Evolutionary conservation across 2,113 vertebrate genomes (phyloP).

Genomic region (Oryzias celebensis): DNA sequence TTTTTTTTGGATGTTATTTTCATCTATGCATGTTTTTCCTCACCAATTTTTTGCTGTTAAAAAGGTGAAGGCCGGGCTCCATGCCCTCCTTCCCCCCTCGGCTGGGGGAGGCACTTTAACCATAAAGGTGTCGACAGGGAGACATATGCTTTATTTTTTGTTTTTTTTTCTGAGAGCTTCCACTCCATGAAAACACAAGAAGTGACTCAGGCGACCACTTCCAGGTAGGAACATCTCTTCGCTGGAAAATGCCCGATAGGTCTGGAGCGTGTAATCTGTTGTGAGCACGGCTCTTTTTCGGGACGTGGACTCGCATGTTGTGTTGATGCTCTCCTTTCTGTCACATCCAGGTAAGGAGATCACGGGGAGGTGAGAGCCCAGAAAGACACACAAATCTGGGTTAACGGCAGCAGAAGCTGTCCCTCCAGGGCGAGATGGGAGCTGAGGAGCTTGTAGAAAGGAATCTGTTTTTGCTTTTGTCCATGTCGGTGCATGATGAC

Average conservation of each 20-base stretch:
- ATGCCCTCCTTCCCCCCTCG: background rate
- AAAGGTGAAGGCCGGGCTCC: conserved; percentile 31
- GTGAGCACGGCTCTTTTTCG: conserved; percentile 10
- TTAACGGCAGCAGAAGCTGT: conserved; percentile 64
- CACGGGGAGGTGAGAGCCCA: conserved; percentile 37
- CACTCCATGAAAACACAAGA: background rate
- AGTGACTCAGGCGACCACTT: conserved; percentile 20
- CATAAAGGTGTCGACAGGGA: conserved; percentile 30
- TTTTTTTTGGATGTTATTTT: background rate
- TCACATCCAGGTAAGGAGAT: conserved; percentile 67
- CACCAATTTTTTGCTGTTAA: conserved; percentile 1
- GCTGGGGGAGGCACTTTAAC: background rate
- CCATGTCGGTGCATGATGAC: background rate
- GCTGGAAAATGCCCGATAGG: conserved; percentile 6
- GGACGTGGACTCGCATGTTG: background rate
- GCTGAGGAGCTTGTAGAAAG: conserved; percentile 7
- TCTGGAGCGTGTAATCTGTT: conserved; percentile 1
- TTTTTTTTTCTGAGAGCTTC: background rate
- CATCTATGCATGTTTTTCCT: background rate
- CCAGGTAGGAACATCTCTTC: conserved; percentile 56
- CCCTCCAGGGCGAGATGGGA: conserved; percentile 48
- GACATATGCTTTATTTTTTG: conserved; percentile 36
- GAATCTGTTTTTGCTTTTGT: conserved; percentile 32
- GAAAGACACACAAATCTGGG: conserved; percentile 67
- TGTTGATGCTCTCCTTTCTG: conserved; percentile 40